phyloP scores from a whole-genome alignment of 1,140 invertebrate genomes.

The Leucophenga varia region DNA sequence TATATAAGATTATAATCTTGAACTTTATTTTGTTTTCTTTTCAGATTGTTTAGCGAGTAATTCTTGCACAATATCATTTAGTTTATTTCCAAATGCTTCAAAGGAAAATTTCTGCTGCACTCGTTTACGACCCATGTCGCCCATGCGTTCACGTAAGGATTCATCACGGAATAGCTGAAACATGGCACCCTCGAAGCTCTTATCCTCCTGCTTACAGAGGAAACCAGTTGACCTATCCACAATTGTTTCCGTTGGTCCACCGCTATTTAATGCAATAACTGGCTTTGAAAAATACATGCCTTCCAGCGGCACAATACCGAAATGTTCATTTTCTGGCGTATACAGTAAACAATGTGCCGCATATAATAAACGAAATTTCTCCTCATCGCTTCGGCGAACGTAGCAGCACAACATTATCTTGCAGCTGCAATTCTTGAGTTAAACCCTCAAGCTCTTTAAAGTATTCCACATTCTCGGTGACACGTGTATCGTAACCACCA shows the following conservation, averaged over 20 bases:
- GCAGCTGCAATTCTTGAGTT: conserved; percentile 63
- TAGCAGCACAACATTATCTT: conserved; percentile 77
- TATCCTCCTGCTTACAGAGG: conserved; percentile 70
- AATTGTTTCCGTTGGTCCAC: conserved; percentile 94
- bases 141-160: conserved; percentile 66
- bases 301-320: conserved; percentile 99
- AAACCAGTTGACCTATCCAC: conserved; percentile 87
- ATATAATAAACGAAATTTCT: conserved; percentile 79
- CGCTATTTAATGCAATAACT: conserved; percentile 93
- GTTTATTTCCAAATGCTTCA: conserved; percentile 69
- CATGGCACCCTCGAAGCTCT: conserved; percentile 81
- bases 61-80: conserved; percentile 64
- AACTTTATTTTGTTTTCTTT: conserved; percentile 27
- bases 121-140: conserved; percentile 68
- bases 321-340: conserved; percentile 96
- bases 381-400: conserved; percentile 82
- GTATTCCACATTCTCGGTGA: conserved; percentile 88
- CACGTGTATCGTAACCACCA: conserved; percentile 92
- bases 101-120: conserved; percentile 81
- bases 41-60: conserved; percentile 25
- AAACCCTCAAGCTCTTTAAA: conserved; percentile 70
- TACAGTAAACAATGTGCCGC: conserved; percentile 82
- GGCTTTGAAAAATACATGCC: conserved; percentile 94
- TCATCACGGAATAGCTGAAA: conserved; percentile 64
- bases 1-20: background rate